Evolutionary conservation across 2,888 invertebrate genomes (phyloP), one percentile per base, ranked within the genome.

Genomic region (Rhyacophila evoluta): DNA sequence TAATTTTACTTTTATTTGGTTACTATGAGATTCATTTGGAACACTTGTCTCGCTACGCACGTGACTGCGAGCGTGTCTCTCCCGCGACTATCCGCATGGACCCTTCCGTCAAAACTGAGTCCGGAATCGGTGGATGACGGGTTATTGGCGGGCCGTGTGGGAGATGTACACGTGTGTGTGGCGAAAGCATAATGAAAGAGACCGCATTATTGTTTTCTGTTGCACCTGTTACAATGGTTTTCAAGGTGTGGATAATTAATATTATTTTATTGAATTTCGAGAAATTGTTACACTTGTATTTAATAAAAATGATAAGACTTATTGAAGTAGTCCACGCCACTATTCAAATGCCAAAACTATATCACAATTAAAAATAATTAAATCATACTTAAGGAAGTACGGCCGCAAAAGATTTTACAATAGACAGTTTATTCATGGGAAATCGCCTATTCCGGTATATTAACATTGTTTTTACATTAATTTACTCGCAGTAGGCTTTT

Each of bases 161-260:
- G 55, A 55, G 55, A 55, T 55, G 55, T 55, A 19, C 55, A 55
- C 55, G 55, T 55, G 55, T 55, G 55, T 55, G 55, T 12, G 15
- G 55, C 55, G 25, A 55, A 19, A 55, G 55, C 55, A 19, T 55
- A 55, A 55, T 8, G 55, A 55, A 55, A 55, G 55, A 55, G 55
- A 55, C 55, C 25, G 55, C 25, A 55, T 19, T 10, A 55, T 19
- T 25, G 12, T 55, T 19, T 8, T 25, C 29, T 39, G 19, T 55
- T 55, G 55, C 55, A 55, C 25, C 10, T 25, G 25, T 19, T 6
- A 19, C 55, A 10, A 1, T 55, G 55, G 25, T 19, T 55, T 55
- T 25, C 55, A 55, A 55, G 25, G 25, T 55, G 55, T 55, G 55
- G 10, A 19, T 6, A 33, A 6, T 33, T n/a, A n/a, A n/a, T n/a